Evolutionary conservation across 92 coral and sea anemone species (phyloP), one percentile per base, ranked within the genome.

Genomic region (Epizoanthus ramosus): DNA sequence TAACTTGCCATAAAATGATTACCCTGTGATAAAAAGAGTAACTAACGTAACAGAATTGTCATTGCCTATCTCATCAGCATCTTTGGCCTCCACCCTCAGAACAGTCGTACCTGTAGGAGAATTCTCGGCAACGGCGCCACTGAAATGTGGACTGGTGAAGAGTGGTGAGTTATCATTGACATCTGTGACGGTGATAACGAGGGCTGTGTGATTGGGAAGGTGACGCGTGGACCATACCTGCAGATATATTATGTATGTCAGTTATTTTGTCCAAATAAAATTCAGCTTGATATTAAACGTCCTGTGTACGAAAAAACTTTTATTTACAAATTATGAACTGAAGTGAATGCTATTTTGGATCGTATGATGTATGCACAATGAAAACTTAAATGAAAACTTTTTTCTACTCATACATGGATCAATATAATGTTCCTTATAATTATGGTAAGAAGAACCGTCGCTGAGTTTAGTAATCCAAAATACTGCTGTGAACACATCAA

Each of bases 111-210:
- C 96, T 45, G 79, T 53, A 14, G 83, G 87, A 47, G 93, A 68
- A 65, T 90, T 86, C 85, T 95, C 98, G 33, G 79, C 79, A 28
- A 93, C 83, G 9, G 80, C 75, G 53, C 85, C 89, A 18, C 50
- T 22, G 84, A 84, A 95, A 45, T 87, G 68, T 16, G 79, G 35
- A 50, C 56, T 56, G 2, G 88, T 68, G 65, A 95, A 95, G 14
- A 85, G 68, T 6, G 95, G 98, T 23, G 71, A 74, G 73, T 89
- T 92, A 75, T 95, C 98, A 64, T 93, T 91, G 56, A 84, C 87
- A 70, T 95, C 98, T 63, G 69, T 63, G 66, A 96, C 69, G 10
- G 74, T 65, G 64, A 96, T 87, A 22, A 85, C 41, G 19, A 92
- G 94, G 41, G 89, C 84, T 10, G 89, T 94, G 68, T 95, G 98